Evolutionary conservation across 1,140 invertebrate genomes (phyloP).

Genomic region (Caerostris extrusa): DNA sequence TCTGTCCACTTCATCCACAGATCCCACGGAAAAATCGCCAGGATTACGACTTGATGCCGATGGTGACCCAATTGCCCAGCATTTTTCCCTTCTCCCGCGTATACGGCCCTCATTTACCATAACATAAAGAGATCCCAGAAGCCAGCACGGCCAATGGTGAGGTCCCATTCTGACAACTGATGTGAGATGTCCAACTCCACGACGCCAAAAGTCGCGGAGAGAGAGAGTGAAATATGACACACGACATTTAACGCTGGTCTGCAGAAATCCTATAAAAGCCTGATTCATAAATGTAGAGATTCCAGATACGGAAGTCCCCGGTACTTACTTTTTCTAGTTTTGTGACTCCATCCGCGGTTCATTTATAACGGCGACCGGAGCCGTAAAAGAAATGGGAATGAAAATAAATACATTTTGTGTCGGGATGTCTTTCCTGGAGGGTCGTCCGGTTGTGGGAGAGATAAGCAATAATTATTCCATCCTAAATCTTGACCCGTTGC

Average conservation of each 20-base stretch:
- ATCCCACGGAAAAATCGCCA: constrained; percentile 46
- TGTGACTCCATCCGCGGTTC: constrained; percentile 4
- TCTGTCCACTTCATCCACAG: not conserved
- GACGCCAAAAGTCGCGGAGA: constrained; percentile 71
- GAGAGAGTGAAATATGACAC: constrained; percentile 68
- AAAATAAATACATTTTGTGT: constrained; percentile 56
- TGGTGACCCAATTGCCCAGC: constrained; percentile 50
- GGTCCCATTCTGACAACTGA: constrained; percentile 68
- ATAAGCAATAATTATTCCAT: constrained; percentile 72
- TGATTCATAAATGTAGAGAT: constrained; percentile 69
- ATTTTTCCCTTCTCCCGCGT: not conserved
- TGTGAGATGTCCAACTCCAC: constrained; percentile 72
- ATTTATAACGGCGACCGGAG: constrained; percentile 71
- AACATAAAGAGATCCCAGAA: constrained; percentile 25
- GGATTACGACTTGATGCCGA: constrained; percentile 60
- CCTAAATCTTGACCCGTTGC: constrained; percentile 63
- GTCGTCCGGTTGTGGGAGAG: not conserved
- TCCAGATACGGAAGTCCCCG: not conserved
- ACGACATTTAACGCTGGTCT: constrained; percentile 65
- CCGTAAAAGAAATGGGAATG: constrained; percentile 71
- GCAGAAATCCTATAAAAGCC: constrained; percentile 54
- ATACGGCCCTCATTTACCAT: constrained; percentile 52
- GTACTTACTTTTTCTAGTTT: constrained; percentile 1
- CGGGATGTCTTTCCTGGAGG: not conserved
- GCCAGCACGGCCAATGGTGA: not conserved